phyloP scores from a whole-genome alignment of 2,888 invertebrate genomes.

The Polydrusus tereticollis region DNA sequence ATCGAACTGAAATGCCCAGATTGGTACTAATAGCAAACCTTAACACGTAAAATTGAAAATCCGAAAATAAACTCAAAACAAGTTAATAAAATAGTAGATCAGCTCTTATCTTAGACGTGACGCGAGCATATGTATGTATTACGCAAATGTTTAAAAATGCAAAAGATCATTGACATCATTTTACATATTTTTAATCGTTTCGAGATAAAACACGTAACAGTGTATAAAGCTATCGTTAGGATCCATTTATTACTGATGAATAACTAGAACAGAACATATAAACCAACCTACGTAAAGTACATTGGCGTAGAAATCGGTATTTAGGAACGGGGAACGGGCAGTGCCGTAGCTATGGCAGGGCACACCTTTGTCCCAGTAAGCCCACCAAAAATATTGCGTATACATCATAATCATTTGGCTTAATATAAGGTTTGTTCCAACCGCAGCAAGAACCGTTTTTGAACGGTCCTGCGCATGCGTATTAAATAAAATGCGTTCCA shows the following conservation, averaged over 20 bases:
- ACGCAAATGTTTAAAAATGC: constrained; percentile 26
- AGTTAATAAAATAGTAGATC: not conserved
- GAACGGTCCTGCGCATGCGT: too few species aligned
- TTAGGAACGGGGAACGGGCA: too few species aligned
- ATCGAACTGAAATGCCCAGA: not conserved
- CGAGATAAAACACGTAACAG: constrained; percentile 30
- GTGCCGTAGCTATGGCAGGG: too few species aligned
- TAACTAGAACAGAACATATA: not conserved
- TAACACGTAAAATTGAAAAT: not conserved
- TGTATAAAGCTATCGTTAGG: constrained; percentile 14
- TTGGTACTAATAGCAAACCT: not conserved
- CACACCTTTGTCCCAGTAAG: too few species aligned
- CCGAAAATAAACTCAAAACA: constrained; percentile 1
- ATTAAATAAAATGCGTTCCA: too few species aligned
- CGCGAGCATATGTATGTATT: constrained; percentile 17
- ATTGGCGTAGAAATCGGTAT: not conserved
- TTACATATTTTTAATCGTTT: constrained; percentile 25
- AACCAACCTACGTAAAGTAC: not conserved
- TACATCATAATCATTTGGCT: too few species aligned
- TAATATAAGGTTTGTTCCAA: too few species aligned
- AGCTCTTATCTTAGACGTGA: constrained; percentile 27
- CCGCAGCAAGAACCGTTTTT: too few species aligned
- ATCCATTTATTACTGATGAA: constrained; percentile 17
- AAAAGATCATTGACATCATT: constrained; percentile 30
- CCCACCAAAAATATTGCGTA: too few species aligned